A percentile compares a stretch with the other conserved stretches of the same genome.
phyloP scores from a whole-genome alignment of 2,797 vertebrate species.

The Cyprinodon diabolis region DNA sequence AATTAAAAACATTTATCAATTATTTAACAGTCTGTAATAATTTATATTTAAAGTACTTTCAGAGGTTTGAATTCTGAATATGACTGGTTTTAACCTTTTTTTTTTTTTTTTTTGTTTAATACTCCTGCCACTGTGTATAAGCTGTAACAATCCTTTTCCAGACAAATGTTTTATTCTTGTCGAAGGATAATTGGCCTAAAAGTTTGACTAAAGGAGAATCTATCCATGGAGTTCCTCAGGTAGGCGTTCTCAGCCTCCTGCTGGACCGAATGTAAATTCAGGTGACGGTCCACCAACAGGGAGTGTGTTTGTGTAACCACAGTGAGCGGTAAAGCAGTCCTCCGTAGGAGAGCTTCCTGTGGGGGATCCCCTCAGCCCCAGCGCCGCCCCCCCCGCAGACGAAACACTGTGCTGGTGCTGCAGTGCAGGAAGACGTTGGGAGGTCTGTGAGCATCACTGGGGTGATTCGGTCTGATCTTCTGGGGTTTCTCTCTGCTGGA shows the following conservation, averaged over 20 bases:
- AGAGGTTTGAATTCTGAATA: no score
- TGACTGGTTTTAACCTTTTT: no score
- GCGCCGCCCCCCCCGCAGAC: conserved; percentile 21
- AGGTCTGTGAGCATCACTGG: conserved; percentile 61
- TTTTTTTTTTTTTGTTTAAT: no score
- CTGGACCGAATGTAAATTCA: not conserved
- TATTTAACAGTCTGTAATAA: no score
- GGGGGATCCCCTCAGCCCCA: conserved; percentile 35
- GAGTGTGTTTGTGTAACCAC: conserved; percentile 18
- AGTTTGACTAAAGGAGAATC: not conserved
- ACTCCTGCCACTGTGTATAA: no score
- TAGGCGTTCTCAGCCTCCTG: no score
- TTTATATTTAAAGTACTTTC: no score
- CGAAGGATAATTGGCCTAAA: not conserved
- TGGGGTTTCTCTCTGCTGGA: not conserved
- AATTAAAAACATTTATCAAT: no score
- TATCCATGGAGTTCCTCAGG: no score
- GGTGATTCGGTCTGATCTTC: conserved; percentile 1
- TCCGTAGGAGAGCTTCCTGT: conserved; percentile 38
- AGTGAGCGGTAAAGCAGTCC: conserved; percentile 23
- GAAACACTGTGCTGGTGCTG: conserved; percentile 54
- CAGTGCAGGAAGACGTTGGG: conserved; percentile 54
- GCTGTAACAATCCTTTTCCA: not conserved
- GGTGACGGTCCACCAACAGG: not conserved
- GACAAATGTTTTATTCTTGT: not conserved